Base-by-base conservation (phyloP, 2,113 vertebrate species). In the Myiozetetes cayanensis region DNA sequence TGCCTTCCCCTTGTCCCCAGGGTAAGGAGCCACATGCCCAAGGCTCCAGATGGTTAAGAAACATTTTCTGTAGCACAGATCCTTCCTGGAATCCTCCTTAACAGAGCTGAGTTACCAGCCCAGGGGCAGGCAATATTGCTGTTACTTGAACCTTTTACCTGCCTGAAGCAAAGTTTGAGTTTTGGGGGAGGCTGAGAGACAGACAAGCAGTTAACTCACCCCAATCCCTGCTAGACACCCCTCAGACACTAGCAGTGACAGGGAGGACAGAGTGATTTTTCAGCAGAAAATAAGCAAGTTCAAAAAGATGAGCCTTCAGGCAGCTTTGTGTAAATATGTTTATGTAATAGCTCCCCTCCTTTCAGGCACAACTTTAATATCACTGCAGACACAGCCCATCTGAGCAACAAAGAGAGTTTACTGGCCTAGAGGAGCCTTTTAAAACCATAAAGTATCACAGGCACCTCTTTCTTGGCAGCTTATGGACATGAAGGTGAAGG, bases 251-350 rank as follows among this genome's bases (percentile, higher is more conserved):
- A 6, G 27, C 7, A 2, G 31, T 8, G 49, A 10, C 18, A 41
- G 37, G 0, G 1, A 30, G 30, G 8, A 19, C 21, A 7, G 11
- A 1, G 37, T 4, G 19, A 35, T 25, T 53, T 55, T 55, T 14
- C 0, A 8, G 46, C 30, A 80, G 52, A 77, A 10, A 27, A 39
- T 8, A 73, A 21, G 1, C 9, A 49, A n/a, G 10, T 31, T 58
- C 2, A 8, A n/a, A 33, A 31, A 81, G 13, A 5, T 4, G 56
- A 87, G 23, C 14, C 30, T 46, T 25, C 15, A 37, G 15, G 20
- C 50, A 66, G 28, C 4, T 75, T 49, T 39, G 14, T 8, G 21
- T 19, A 44, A 52, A 12, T 4, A 0, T 30, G 2, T 82, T 85
- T 67, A 10, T 85, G 84, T 53, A 46, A 46, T 8, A n/a, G 14